Evolutionary conservation across 2,888 invertebrate species (phyloP).

Genomic region (Eupithecia abbreviata): DNA sequence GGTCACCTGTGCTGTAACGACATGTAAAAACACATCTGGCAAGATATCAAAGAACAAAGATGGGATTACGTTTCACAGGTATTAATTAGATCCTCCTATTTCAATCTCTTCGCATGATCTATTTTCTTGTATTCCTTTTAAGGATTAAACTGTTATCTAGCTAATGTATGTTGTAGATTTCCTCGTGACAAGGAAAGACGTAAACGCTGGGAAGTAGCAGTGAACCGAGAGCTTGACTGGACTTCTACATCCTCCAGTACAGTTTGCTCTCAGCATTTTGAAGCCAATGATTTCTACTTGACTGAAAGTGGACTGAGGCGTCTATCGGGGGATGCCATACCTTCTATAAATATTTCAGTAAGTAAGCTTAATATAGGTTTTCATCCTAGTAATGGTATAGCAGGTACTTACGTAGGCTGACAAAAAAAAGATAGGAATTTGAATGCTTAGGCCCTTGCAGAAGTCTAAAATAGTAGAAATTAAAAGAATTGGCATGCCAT

Average conservation of each 20-base stretch:
- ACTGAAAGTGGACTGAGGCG: slow-evolving; percentile 69
- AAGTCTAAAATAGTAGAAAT: too few species aligned
- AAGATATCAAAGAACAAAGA: slow-evolving; percentile 71
- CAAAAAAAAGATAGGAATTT: too few species aligned
- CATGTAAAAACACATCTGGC: slow-evolving; percentile 69
- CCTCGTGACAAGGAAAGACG: slow-evolving; percentile 64
- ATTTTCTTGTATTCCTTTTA: background rate
- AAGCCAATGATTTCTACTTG: slow-evolving; percentile 64
- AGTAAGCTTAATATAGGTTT: slow-evolving; percentile 39
- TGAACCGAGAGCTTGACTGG: slow-evolving; percentile 68
- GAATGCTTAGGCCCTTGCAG: too few species aligned
- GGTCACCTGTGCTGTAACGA: slow-evolving; percentile 71
- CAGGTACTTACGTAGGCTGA: too few species aligned
- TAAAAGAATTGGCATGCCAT: too few species aligned
- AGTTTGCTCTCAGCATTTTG: slow-evolving; percentile 74
- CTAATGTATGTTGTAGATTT: slow-evolving; percentile 55
- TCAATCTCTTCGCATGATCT: background rate
- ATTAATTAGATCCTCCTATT: background rate
- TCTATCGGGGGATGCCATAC: slow-evolving; percentile 63
- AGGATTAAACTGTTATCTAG: background rate
- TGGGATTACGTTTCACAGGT: slow-evolving; percentile 77
- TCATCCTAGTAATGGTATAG: too few species aligned
- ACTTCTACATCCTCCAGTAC: slow-evolving; percentile 64
- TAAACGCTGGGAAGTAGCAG: slow-evolving; percentile 69
- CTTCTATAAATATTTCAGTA: slow-evolving; percentile 72